Percentiles rank a stretch among this genome's conserved stretches.
phyloP scores from a whole-genome alignment of 2,888 invertebrate species.

The Heliconius sara region DNA sequence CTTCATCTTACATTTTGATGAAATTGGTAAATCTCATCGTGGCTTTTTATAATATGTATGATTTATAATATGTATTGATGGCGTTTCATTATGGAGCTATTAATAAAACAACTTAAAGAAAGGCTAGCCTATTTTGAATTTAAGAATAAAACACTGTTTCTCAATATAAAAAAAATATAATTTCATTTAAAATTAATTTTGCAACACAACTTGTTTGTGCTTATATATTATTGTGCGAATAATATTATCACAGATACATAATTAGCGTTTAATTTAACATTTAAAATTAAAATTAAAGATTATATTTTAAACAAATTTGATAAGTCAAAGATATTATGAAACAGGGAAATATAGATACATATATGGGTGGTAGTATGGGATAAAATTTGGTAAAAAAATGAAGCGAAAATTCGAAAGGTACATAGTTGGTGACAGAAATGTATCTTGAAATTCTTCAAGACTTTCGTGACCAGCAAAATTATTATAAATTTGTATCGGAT shows the following conservation, averaged over 20 bases:
- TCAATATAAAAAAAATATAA: not conserved
- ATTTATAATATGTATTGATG: too few relatives aligned
- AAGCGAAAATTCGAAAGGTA: not conserved
- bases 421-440: constrained; percentile 10
- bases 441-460: not conserved
- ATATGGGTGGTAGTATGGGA: not conserved
- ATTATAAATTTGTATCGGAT: constrained; percentile 7
- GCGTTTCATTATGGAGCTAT: too few relatives aligned
- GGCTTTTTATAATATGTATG: too few relatives aligned
- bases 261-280: not conserved
- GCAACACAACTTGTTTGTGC: not conserved
- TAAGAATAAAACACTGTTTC: constrained; percentile 10
- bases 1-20: too few relatives aligned
- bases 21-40: too few relatives aligned
- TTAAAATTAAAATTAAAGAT: not conserved
- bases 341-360: not conserved
- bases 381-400: not conserved
- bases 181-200: not conserved
- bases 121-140: not conserved
- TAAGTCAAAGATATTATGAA: not conserved
- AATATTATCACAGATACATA: constrained; percentile 30
- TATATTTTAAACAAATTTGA: not conserved
- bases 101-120: not conserved
- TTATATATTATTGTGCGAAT: too few relatives aligned
- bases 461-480: not conserved